phyloP scores from a whole-genome alignment of 1,140 invertebrate species.

The Temnothorax nylanderi region DNA sequence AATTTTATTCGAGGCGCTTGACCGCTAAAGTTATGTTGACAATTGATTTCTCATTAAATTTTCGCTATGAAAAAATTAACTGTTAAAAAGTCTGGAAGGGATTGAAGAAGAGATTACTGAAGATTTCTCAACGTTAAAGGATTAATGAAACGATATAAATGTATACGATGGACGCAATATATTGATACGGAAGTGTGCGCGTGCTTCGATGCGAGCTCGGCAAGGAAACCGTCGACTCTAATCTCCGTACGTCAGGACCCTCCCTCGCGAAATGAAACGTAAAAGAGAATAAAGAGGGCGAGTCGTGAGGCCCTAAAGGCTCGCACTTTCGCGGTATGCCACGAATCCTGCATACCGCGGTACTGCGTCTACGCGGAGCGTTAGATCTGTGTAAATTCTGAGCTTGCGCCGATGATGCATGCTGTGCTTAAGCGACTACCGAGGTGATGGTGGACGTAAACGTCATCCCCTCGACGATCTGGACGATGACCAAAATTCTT shows the following conservation, averaged over 20 bases:
- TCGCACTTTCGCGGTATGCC: neutral
- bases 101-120: neutral
- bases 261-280: conserved; percentile 20
- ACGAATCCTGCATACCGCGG: conserved; percentile 23
- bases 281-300: conserved; percentile 45
- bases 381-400: conserved; percentile 79
- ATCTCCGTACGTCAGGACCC: conserved; percentile 66
- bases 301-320: conserved; percentile 28
- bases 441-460: conserved; percentile 82
- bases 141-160: neutral
- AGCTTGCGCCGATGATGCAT: conserved; percentile 87
- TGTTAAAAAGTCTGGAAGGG: neutral
- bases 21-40: neutral
- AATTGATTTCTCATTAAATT: neutral
- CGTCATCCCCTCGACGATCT: conserved; percentile 78
- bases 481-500: conserved; percentile 74
- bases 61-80: neutral
- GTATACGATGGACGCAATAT: neutral
- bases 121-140: neutral
- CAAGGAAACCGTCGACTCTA: conserved; percentile 64
- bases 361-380: conserved; percentile 68
- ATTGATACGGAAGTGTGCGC: conserved; percentile 51
- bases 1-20: neutral
- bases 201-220: conserved; percentile 62
- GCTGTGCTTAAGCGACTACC: conserved; percentile 85